A percentile compares a stretch with the other conserved stretches of the same genome.
Evolutionary conservation across 2,797 vertebrate species (phyloP).

Genomic region (Helarctos malayanus): DNA sequence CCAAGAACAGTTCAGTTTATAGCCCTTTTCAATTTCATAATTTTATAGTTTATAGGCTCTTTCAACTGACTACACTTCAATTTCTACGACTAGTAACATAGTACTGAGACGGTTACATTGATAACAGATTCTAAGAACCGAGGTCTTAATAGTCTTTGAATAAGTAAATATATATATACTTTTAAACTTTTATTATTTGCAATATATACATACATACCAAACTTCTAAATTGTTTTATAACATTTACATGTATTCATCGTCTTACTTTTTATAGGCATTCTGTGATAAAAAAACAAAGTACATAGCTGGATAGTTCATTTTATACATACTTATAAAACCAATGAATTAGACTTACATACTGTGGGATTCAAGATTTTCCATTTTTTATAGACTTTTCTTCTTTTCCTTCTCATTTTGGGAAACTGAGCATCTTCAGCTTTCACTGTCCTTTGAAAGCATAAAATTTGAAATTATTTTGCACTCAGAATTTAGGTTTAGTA

Average conservation of each 20-base stretch:
- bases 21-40: constrained; percentile 23
- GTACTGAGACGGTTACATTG: constrained; percentile 49
- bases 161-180: constrained; percentile 16
- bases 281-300: constrained; percentile 25
- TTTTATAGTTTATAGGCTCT: constrained; percentile 3
- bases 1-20: not conserved
- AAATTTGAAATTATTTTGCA: constrained; percentile 63
- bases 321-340: constrained; percentile 36
- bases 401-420: constrained; percentile 92
- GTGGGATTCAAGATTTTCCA: constrained; percentile 92
- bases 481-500: constrained; percentile 63
- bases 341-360: constrained; percentile 91
- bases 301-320: not conserved
- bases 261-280: not conserved
- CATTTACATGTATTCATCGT: not conserved
- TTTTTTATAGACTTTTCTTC: constrained; percentile 92
- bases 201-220: not conserved
- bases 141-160: constrained; percentile 11
- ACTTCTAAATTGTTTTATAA: not conserved
- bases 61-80: not conserved
- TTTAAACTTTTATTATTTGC: not conserved
- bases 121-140: constrained; percentile 43
- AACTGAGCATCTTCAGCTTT: constrained; percentile 72
- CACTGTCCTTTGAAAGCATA: constrained; percentile 78
- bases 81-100: constrained; percentile 48